Conservation (phyloP, 1,140 invertebrate species). For the Sipha flava region DNA sequence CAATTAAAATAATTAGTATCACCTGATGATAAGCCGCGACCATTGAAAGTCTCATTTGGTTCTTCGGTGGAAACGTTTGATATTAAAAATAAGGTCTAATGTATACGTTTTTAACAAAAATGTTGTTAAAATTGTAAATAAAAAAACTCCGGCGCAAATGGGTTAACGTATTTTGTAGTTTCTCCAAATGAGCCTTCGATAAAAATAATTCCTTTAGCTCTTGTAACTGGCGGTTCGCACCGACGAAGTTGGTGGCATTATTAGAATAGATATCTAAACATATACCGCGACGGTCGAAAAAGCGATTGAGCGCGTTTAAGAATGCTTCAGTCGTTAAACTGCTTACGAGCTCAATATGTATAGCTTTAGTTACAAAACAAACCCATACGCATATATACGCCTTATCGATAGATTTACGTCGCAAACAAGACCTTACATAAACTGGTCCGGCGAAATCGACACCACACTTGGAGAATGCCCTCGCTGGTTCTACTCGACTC, state of each 20-base stretch:
- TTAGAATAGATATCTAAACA: conserved; percentile 7
- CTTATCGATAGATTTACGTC: conserved; percentile 39
- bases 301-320: conserved; percentile 40
- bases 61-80: too few species aligned
- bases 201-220: not conserved
- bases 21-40: too few species aligned
- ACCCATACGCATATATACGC: conserved; percentile 42
- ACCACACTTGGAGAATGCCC: conserved; percentile 41
- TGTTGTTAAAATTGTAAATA: too few species aligned
- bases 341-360: conserved; percentile 42
- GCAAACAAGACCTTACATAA: conserved; percentile 38
- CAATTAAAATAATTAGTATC: too few species aligned
- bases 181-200: not conserved
- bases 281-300: conserved; percentile 37
- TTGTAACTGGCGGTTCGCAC: conserved; percentile 26
- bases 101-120: too few species aligned
- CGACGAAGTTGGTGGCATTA: conserved; percentile 34
- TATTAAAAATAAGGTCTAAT: too few species aligned
- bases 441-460: conserved; percentile 46
- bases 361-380: conserved; percentile 40
- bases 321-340: conserved; percentile 40
- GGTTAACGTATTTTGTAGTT: not conserved
- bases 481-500: conserved; percentile 37
- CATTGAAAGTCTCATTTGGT: too few species aligned
- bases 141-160: too few species aligned